A percentile compares a stretch with the other conserved stretches of the same genome.
These are phyloP conservation scores for Macropodus opercularis DNA, from an alignment of 2,797 vertebrate genomes.

Conservation along the genomic window DNA sequence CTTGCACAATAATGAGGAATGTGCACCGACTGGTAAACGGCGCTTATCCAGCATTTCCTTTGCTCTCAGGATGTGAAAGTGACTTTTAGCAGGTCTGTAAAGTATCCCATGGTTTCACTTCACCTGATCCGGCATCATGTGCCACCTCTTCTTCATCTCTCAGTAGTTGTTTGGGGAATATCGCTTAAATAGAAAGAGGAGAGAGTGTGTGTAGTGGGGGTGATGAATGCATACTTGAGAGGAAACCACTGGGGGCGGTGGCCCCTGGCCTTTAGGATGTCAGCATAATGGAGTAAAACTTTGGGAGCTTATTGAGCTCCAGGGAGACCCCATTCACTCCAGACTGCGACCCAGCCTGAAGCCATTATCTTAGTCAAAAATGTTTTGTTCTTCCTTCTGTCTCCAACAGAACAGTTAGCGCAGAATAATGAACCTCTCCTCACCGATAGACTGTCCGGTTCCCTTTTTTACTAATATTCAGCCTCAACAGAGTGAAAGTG, in stretches of 20 bases:
- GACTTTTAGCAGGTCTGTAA: neutral
- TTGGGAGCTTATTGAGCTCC: conserved; percentile 91
- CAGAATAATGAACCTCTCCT: conserved; percentile 73
- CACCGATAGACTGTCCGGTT: conserved; percentile 60
- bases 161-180: conserved; percentile 13
- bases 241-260: conserved; percentile 89
- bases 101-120: too few relatives aligned
- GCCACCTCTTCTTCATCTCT: conserved; percentile 18
- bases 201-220: conserved; percentile 70
- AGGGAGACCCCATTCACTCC: conserved; percentile 87
- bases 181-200: conserved; percentile 16
- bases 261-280: conserved; percentile 88
- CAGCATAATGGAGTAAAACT: conserved; percentile 95
- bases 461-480: conserved; percentile 41
- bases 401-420: conserved; percentile 52
- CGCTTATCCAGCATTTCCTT: neutral
- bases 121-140: too few relatives aligned
- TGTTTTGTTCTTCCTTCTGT: conserved; percentile 67
- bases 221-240: conserved; percentile 89
- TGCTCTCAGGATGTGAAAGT: too few relatives aligned
- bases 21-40: conserved; percentile 17
- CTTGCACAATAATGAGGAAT: conserved; percentile 30
- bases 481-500: conserved; percentile 8
- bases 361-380: conserved; percentile 72
- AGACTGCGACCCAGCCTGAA: conserved; percentile 49